Evolutionary conservation across 2,888 invertebrate genomes (phyloP), one percentile per base, ranked within the genome.

Genomic region (Nineta flava): DNA sequence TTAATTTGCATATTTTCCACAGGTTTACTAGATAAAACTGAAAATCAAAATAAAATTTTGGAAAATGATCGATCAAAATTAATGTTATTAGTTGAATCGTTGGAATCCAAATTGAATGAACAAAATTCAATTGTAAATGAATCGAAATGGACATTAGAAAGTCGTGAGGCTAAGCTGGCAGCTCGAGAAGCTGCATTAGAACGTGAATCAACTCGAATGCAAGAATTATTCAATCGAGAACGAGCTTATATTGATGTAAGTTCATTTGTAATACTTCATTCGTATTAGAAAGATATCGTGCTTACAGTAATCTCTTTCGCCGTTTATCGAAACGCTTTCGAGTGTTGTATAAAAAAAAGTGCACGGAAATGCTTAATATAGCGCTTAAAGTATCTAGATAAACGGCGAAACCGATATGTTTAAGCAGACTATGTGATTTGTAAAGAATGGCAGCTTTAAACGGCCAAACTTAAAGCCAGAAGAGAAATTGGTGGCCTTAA

Each of bases 121-220:
- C 77, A 77, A 70, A 74, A 67, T 45, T 64, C 70, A 57, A 74
- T 73, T 59, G 57, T 60, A 12, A 58, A 61, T 26, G 67, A 66
- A 49, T 65, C 67, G 53, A 55, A 63, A 38, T 66, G 68, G 62
- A 65, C 66, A 1, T 59, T 79, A 16, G 75, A 76, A 57, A 77
- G 78, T 59, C 77, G 76, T 56, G 70, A 71, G 56, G 71, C 76
- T 62, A 75, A 74, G 51, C 68, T 79, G 56, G 73, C 75, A 49
- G 76, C 76, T 50, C 73, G 77, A 62, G 72, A 74, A 49, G 70
- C 75, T n/a, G 77, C 77, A 2, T 71, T 78, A 45, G 74, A 70
- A 56, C 71, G 75, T 55, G 78, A 79, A 62, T 70, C 72, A 0
- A 76, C 77, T 59, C 76, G 74, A 57, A 73, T 72, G 9, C 71